Base-by-base conservation (phyloP, 2,888 invertebrate genomes). In the Noctuana brunneofusca region DNA sequence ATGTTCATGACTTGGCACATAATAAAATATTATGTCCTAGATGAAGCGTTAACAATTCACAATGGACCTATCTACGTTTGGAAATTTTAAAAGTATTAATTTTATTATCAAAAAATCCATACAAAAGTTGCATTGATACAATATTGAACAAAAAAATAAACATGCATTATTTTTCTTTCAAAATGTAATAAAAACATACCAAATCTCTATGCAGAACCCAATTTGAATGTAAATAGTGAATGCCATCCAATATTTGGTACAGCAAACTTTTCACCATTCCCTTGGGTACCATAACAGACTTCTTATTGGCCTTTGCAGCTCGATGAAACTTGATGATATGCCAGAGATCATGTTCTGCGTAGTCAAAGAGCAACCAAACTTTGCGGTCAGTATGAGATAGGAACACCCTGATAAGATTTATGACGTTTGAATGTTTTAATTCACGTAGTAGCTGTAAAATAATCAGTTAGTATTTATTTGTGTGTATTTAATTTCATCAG, bases 341-440 rank as follows among this genome's bases (percentile, higher is more conserved):
- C 99, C 99, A 99, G 63, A 99, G 88, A 91, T 99, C 99, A 92
- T 99, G 99, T 88, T 99, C 99, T 0, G 99, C 99, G 92, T 98
- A 99, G 83, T 99, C 99, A 90, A 99, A 98, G 9, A 99, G 89
- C 38, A 99, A 92, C 96, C 98, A 99, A 3, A 99, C 99, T 93
- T 99, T 98, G 38, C 99, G 94, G 79, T 99, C 99, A 74, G 95
- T 96, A 80, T 98, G 98, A 0, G 99, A 99, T 0, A 99, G 93
- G 83, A 99, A 99, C 1, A 99, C 99, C 74, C 98, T 92, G 73
- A 99, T 98, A 49, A 99, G 92, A 74, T 97, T 98, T 67, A 99
- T 99, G 0, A 99, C 98, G 92, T 99, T 99, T 27, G 97, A 94
- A 86, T 99, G 98, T 80, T 98, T 98, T 55, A 99, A 84, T 91